phyloP scores from a whole-genome alignment of 2,888 invertebrate genomes.

The Neelides folsomi region DNA sequence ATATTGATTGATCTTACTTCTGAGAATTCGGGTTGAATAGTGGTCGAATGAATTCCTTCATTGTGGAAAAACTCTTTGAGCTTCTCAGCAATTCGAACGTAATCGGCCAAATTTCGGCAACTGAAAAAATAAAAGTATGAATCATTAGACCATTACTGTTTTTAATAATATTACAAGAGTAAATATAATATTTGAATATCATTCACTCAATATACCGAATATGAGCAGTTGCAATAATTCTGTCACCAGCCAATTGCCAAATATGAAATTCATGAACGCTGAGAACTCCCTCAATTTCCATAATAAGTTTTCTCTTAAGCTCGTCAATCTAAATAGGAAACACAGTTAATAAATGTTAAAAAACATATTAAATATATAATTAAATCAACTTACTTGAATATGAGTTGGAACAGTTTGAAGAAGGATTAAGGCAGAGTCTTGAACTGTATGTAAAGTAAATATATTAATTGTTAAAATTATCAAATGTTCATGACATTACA shows the following conservation, averaged over 20 bases:
- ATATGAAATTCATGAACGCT: conserved; percentile 97
- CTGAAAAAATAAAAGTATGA: conserved; percentile 38
- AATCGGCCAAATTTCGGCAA: conserved; percentile 84
- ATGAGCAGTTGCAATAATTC: conserved; percentile 94
- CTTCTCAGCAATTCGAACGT: conserved; percentile 92
- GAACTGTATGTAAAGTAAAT: conserved; percentile 40
- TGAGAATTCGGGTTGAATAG: conserved; percentile 94
- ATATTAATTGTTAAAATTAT: neutral
- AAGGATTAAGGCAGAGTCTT: conserved; percentile 86
- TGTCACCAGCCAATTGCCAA: conserved; percentile 93
- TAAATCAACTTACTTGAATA: conserved; percentile 50
- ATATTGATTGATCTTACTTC: conserved; percentile 45
- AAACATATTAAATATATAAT: neutral
- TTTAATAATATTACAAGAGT: neutral
- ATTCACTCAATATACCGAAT: conserved; percentile 50
- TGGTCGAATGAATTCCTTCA: conserved; percentile 96
- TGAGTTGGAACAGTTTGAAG: conserved; percentile 98
- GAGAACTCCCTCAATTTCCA: conserved; percentile 83
- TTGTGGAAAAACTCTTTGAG: conserved; percentile 96
- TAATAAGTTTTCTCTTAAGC: conserved; percentile 70
- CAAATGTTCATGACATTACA: neutral
- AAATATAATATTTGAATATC: neutral
- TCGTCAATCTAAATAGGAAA: conserved; percentile 56
- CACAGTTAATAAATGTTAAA: neutral
- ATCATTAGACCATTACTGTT: neutral